Evolutionary conservation across 2,113 vertebrate genomes (phyloP).

Genomic region (Salvelinus namaycush): DNA sequence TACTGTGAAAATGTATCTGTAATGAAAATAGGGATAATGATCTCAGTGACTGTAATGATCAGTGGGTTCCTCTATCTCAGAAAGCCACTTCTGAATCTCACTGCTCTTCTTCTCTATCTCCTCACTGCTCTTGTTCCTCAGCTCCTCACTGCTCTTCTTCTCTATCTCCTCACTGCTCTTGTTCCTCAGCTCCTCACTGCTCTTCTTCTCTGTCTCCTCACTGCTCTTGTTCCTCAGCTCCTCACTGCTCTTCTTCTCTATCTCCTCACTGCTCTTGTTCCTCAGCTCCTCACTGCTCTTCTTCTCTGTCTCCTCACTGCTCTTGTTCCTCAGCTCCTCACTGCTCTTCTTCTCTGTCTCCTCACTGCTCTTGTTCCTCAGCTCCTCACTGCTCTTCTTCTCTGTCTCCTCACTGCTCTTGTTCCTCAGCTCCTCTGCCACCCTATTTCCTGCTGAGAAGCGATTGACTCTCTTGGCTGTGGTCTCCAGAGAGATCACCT

Average conservation of each 20-base stretch:
- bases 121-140: background rate
- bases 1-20: background rate
- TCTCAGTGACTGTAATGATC: background rate
- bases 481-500: background rate
- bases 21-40: conserved; percentile 4
- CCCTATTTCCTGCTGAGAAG: background rate
- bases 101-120: too few species aligned
- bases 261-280: too few species aligned
- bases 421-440: background rate
- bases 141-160: background rate
- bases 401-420: background rate
- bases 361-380: background rate
- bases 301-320: too few species aligned
- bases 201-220: too few species aligned
- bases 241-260: background rate
- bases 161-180: background rate
- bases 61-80: conserved; percentile 1
- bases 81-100: conserved; percentile 1
- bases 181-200: background rate
- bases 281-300: too few species aligned
- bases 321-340: too few species aligned
- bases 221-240: background rate
- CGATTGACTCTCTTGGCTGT: background rate
- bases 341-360: too few species aligned
- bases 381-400: background rate